Conservation (phyloP, 2,113 vertebrate species). For the Urocolius indicus region DNA sequence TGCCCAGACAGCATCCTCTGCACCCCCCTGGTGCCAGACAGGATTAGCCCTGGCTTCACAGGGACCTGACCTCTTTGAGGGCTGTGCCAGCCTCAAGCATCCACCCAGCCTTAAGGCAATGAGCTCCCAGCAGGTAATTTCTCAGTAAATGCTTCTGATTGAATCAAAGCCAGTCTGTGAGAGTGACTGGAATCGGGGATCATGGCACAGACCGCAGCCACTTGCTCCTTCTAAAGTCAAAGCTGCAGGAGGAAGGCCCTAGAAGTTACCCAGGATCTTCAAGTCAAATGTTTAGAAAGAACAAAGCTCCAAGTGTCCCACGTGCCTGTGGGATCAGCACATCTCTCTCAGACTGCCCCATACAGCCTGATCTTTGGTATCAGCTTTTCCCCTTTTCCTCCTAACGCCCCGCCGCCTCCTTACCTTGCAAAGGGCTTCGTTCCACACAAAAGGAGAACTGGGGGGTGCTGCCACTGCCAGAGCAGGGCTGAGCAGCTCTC, state of each 20-base stretch:
- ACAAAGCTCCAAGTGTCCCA: not conserved
- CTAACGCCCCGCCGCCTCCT: rapidly evolving
- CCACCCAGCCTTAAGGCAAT: not conserved
- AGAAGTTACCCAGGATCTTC: not conserved
- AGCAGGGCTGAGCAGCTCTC: not conserved
- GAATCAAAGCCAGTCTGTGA: not conserved
- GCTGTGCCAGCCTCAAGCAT: not conserved
- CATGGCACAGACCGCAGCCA: not conserved
- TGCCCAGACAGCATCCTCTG: not conserved
- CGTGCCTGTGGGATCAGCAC: not conserved
- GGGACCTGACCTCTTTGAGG: not conserved
- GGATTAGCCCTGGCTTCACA: not conserved
- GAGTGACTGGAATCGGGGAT: not conserved
- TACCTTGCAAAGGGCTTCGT: not conserved
- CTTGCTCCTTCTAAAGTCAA: not conserved
- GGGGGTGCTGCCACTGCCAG: not conserved
- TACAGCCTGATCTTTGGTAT: not conserved
- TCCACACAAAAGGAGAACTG: not conserved
- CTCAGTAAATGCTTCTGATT: not conserved
- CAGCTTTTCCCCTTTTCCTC: not conserved
- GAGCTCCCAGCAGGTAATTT: not conserved
- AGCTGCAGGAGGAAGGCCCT: not conserved
- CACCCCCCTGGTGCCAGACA: not conserved
- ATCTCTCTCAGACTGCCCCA: not conserved
- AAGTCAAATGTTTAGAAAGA: not conserved